phyloP scores from a whole-genome alignment of 2,113 vertebrate genomes.

The Protobothrops mucrosquamatus region DNA sequence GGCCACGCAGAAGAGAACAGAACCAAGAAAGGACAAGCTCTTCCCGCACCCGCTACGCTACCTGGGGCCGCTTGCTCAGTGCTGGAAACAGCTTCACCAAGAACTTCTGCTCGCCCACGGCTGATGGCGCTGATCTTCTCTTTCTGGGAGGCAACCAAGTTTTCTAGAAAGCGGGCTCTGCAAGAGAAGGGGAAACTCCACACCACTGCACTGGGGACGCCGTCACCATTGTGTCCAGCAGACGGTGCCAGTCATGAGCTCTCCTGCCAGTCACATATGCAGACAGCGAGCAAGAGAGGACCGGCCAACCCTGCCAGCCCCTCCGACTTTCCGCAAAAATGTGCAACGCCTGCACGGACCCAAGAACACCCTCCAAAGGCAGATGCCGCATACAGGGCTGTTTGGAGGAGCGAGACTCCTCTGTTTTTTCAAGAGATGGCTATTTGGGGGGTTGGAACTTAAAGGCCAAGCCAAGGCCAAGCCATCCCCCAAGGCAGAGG shows the following conservation, averaged over 20 bases:
- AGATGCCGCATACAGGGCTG: not conserved
- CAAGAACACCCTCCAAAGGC: not conserved
- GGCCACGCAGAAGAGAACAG: not conserved
- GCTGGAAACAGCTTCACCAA: conserved; percentile 25
- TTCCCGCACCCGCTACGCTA: conserved; percentile 32
- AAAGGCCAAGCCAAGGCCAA: not conserved
- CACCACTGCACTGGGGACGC: not conserved
- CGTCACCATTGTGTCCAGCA: not conserved
- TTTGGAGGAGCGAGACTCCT: not conserved
- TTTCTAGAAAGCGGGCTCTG: conserved; percentile 88
- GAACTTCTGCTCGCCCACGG: conserved; percentile 62
- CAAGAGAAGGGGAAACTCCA: not conserved
- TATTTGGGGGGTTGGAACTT: not conserved
- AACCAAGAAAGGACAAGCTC: rapidly evolving
- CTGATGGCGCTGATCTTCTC: conserved; percentile 74
- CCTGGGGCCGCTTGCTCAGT: conserved; percentile 27
- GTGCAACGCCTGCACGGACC: not conserved
- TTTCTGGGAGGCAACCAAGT: conserved; percentile 81
- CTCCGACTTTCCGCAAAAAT: not conserved
- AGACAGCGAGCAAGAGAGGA: not conserved
- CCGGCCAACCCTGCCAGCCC: not conserved
- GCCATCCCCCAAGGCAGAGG: not conserved
- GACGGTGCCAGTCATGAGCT: not conserved
- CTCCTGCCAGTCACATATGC: not conserved
- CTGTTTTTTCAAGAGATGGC: not conserved